A percentile compares a stretch with the other conserved stretches of the same genome.
These are phyloP conservation scores for Micoletzkya japonica DNA, from an alignment of 2,888 invertebrate species.

Conservation along the genomic window DNA sequence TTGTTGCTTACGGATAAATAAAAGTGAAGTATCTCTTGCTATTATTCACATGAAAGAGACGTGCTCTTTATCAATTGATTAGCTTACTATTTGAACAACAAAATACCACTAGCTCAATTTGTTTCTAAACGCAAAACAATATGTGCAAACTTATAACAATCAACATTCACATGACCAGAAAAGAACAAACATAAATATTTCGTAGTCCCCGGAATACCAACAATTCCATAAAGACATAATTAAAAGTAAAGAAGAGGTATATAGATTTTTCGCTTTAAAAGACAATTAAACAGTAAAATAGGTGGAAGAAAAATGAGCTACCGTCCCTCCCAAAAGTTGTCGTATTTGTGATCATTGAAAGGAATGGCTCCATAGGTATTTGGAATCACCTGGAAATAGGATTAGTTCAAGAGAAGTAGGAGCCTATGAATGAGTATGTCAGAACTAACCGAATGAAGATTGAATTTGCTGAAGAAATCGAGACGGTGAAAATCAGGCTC, in stretches of 20 bases:
- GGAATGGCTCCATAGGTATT: constrained; percentile 56
- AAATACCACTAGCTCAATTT: too few species aligned
- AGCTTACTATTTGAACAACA: too few species aligned
- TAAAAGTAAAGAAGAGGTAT: neutral
- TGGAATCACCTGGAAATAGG: constrained; percentile 47
- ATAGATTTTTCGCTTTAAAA: too few species aligned
- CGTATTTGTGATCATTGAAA: constrained; percentile 59
- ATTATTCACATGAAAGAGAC: too few species aligned
- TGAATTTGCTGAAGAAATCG: constrained; percentile 64
- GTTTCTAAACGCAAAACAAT: neutral
- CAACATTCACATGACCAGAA: too few species aligned
- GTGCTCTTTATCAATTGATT: too few species aligned
- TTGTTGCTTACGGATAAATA: too few species aligned
- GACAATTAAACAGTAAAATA: neutral
- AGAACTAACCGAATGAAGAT: constrained; percentile 47
- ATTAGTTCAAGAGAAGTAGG: neutral
- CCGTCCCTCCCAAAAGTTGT: constrained; percentile 57
- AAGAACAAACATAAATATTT: too few species aligned
- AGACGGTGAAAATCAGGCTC: constrained; percentile 68
- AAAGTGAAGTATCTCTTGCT: too few species aligned
- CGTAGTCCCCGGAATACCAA: neutral
- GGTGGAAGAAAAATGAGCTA: constrained; percentile 1
- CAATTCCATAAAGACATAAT: neutral
- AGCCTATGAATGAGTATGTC: neutral
- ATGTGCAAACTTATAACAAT: neutral